Conservation (phyloP, 2,888 invertebrate genomes). For the Drosophila barbarae region DNA sequence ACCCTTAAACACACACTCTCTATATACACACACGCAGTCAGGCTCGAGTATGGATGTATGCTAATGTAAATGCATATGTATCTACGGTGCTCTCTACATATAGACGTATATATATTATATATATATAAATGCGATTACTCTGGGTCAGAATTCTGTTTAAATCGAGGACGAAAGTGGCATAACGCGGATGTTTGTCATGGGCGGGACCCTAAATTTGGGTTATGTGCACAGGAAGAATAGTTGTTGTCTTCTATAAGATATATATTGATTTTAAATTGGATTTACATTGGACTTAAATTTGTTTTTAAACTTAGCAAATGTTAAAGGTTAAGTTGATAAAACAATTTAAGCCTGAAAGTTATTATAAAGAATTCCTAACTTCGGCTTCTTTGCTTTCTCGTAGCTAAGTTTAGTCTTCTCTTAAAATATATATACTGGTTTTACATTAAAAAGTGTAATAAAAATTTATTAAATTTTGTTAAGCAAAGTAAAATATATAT, state of each 20-base stretch:
- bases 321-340: neutral
- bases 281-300: neutral
- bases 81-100: conserved; percentile 43
- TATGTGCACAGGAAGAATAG: conserved; percentile 9
- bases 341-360: fast-evolving
- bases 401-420: neutral
- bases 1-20: conserved; percentile 57
- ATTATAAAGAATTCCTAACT: neutral
- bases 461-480: no score
- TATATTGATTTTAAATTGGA: neutral
- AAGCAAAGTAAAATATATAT: no score
- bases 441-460: no score
- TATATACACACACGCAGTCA: conserved; percentile 33
- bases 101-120: conserved; percentile 26
- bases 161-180: conserved; percentile 49
- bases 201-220: conserved; percentile 2
- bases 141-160: conserved; percentile 19
- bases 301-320: neutral
- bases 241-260: no score
- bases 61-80: conserved; percentile 24
- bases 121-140: conserved; percentile 36
- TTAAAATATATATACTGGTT: no score
- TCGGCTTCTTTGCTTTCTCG: neutral
- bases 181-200: conserved; percentile 31
- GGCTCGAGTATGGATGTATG: conserved; percentile 10